phyloP scores from a whole-genome alignment of 2,797 vertebrate genomes.

The Apodemus agrarius region DNA sequence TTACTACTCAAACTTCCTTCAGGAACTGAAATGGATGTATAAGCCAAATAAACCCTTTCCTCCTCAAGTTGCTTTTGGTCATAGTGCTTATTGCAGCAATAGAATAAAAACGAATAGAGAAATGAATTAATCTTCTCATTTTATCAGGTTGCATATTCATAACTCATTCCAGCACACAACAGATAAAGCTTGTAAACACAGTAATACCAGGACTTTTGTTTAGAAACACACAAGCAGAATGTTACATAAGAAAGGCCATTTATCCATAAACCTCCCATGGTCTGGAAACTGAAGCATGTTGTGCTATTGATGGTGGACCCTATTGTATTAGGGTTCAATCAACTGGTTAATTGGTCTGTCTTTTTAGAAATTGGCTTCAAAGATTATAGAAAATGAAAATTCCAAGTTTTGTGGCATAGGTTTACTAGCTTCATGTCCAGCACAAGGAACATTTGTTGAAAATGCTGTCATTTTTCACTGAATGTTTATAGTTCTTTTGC shows the following conservation, averaged over 20 bases:
- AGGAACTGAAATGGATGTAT: neutral
- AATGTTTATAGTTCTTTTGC: no score
- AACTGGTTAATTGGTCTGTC: neutral
- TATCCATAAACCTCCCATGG: neutral
- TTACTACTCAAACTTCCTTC: neutral
- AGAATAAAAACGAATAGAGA: neutral
- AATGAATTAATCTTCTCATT: neutral
- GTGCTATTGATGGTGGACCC: neutral
- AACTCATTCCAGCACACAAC: neutral
- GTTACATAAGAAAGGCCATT: accelerated
- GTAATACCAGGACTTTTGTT: neutral
- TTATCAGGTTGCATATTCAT: neutral
- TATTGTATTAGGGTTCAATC: neutral
- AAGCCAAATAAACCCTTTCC: neutral
- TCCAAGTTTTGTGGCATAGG: neutral
- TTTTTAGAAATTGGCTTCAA: neutral
- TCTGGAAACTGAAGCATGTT: neutral
- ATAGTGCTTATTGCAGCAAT: no score
- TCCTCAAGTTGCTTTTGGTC: neutral
- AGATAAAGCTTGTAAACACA: neutral
- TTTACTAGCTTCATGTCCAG: neutral
- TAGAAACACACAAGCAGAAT: neutral
- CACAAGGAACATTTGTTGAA: no score
- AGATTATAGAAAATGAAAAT: neutral
- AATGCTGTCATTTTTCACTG: no score